These are phyloP conservation scores for Drosophila fulvimacula DNA, from an alignment of 2,888 invertebrate species.

Conservation along the genomic window DNA sequence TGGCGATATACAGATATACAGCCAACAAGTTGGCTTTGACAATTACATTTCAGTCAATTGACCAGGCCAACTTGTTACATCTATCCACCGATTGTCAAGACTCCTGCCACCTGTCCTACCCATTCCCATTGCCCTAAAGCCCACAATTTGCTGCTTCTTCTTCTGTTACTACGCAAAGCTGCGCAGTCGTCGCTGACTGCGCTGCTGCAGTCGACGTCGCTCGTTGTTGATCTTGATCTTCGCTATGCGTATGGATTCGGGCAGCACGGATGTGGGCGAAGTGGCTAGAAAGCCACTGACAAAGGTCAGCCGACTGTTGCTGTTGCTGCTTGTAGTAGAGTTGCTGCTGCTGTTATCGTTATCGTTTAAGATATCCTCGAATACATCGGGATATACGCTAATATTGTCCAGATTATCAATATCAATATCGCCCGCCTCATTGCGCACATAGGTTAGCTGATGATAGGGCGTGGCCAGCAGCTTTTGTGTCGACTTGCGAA, in stretches of 20 bases:
- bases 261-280: slow-evolving; percentile 77
- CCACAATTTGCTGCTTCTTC: neutral
- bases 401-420: slow-evolving; percentile 82
- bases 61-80: slow-evolving; percentile 9
- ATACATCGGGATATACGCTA: slow-evolving; percentile 78
- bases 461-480: slow-evolving; percentile 80
- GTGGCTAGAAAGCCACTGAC: slow-evolving; percentile 81
- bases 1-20: slow-evolving; percentile 29
- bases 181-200: slow-evolving; percentile 56
- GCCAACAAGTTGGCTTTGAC: slow-evolving; percentile 27
- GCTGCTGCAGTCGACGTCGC: slow-evolving; percentile 67
- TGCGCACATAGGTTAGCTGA: slow-evolving; percentile 79
- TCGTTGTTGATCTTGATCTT: slow-evolving; percentile 82
- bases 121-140: neutral
- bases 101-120: neutral
- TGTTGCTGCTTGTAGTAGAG: slow-evolving; percentile 28
- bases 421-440: slow-evolving; percentile 80
- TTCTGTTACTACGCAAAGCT: slow-evolving; percentile 68
- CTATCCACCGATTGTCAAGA: slow-evolving; percentile 43
- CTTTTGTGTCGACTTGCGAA: slow-evolving; percentile 77
- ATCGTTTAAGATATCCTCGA: slow-evolving; percentile 63
- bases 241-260: slow-evolving; percentile 82
- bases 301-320: slow-evolving; percentile 73
- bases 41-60: slow-evolving; percentile 8
- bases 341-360: slow-evolving; percentile 35